Base-by-base conservation (phyloP, 1,140 invertebrate species). In the Tetramorium simillimum region DNA sequence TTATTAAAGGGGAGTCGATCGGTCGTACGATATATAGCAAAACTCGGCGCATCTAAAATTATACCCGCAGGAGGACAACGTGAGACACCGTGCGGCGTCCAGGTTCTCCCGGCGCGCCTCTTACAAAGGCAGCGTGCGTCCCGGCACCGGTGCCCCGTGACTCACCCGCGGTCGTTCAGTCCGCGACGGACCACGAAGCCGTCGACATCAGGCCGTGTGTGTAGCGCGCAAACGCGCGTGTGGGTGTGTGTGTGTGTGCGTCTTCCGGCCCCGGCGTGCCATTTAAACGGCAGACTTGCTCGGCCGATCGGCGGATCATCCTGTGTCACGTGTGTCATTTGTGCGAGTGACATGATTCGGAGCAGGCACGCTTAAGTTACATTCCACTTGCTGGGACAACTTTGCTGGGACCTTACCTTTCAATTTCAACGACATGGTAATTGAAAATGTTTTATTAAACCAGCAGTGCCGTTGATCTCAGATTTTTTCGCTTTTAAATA, bases 401-500 rank as follows among this genome's bases (percentile, higher is more conserved):
- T 65, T 72, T 6, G 16, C 9, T 58, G 33, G 33, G 16, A 37
- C 3, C 28, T 63, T 18, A 1, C 10, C n/a, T 46, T 43, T 49
- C 40, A 6, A 84, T 60, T 75, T 60, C 16, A n/a, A 46, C 49
- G 40, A 82, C 18, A 84, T 84, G 80, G 80, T 84, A 84, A 84
- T 60, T 60, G 24, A 46, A 33, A 16, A 37, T 9, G 12, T 40
- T 33, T 40, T 28, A 46, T 84, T 37, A 18, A 46, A 73, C n/a
- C 3, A 16, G 46, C 7, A 1, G 16, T 16, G 4, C 16, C 10
- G 4, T 43, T 18, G 16, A 58, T 12, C 0, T 33, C 12, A 16
- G 9, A 33, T 33, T 33, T 43, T 70, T 70, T 16, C 2, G 33
- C 10, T 60, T 60, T 10, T 10, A n/a, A 72, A 21, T 21, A 4